Base-by-base conservation (phyloP, 2,888 invertebrate species). In the Leptinotarsa rubiginosa region DNA sequence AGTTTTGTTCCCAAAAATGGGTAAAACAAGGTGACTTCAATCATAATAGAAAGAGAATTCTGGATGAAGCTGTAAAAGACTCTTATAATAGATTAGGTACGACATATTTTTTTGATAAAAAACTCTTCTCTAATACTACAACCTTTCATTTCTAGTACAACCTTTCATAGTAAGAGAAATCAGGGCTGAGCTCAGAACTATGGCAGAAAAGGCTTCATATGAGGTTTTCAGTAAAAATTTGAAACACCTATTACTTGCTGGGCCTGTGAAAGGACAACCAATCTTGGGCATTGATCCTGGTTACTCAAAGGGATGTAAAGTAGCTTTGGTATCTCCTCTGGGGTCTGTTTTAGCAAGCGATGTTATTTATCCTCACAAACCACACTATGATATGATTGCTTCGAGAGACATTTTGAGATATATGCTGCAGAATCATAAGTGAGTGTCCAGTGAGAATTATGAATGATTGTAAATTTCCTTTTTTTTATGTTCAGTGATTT, bases 241-340 rank as follows among this genome's bases (percentile, higher is more conserved):
- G 25, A 95, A 95, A 83, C 93, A 95, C 81, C 90, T 97, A 69
- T 88, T 98, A 10, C 87, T 97, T 15, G 92, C 92, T 64, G 92
- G 95, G 20, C 97, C 97, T 0, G 89, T 96, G 0, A 92, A 94
- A 84, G 96, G 95, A 50, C 92, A 93, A 85, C 89, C 91, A 10
- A 94, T 98, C 74, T 88, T 96, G 47, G 97, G 96, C 0, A 90
- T 98, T 69, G 98, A 98, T 89, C 98, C 98, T 0, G 97, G 98
- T 0, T 97, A 94, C 85, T 89, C 88, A 76, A 93, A 96, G 85
- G 97, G 97, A 1, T 97, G 97, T 85, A 98, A 98, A 90, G 88
- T 95, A 56, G 97, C 96, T 3, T 89, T 96, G 5, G 93, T 97
- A 75, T 93, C 93, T 15, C 89, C 91, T 71, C 92, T 91, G 69